Evolutionary conservation across 2,113 vertebrate species (phyloP), one percentile per base, ranked within the genome.

Genomic region (Ariopsis seemanni): DNA sequence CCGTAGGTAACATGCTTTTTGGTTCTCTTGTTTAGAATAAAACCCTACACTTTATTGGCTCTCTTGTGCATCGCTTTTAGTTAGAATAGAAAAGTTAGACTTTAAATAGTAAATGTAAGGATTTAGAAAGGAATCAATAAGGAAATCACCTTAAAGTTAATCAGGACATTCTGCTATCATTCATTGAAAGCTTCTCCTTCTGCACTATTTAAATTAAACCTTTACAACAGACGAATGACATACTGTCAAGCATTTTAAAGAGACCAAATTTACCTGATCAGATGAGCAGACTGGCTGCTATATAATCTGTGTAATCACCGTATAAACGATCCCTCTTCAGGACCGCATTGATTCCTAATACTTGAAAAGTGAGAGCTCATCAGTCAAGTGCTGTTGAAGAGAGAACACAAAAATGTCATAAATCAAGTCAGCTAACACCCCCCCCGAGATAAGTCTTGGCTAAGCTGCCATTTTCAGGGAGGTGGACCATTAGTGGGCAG

Each of bases 261-360:
- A 77, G 25, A 22, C 18, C 42, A 7, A 57, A 60, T 74, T 20
- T 34, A 55, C n/a, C 65, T 60, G 69, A 74, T 72, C 10, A 74
- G 83, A 72, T 72, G n/a, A 85, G 30, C 27, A 74, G 55, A 17
- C 15, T n/a, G 53, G 53, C 69, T 75, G 72, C 84, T 20, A 52
- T 63, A 52, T 60, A n/a, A n/a, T n/a, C n/a, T n/a, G n/a, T n/a
- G n/a, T 85, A 75, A 85, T 85, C 30, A 8, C 69, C 9, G 12
- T 50, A 74, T 71, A 75, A 62, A 85, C 25, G 55, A 85, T 62
- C 11, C 10, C 57, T 85, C 83, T 85, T 63, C 83, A 55, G 53
- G 69, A 57, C 11, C 53, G 17, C 69, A 85, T 75, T 85, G 84
- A 85, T 85, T 75, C 55, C 53, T 75, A 85, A 85, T 75, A 42